Base-by-base conservation (phyloP, 2,888 invertebrate genomes). In the Cataglyphis albicans region DNA sequence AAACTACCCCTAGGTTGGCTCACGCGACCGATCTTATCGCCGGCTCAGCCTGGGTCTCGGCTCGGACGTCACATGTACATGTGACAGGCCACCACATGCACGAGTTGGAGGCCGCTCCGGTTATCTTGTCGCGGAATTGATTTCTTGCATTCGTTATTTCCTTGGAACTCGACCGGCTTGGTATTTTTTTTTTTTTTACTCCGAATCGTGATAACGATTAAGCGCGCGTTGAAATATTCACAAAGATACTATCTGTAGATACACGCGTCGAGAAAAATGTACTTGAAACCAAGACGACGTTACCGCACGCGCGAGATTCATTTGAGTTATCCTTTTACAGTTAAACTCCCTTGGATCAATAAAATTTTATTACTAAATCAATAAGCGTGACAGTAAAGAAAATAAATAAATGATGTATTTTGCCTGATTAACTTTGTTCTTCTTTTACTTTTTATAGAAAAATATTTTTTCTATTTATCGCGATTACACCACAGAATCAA, bases 21-120 rank as follows among this genome's bases (percentile, higher is more conserved):
- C 92, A 93, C 93, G 93, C 92, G 92, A 93, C 90, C 86, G 93
- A 93, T 93, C 92, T 92, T 93, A 93, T 93, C 93, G 84, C 21
- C 63, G 67, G 81, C 82, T 76, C 80, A 84, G 64, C 55, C 88
- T 81, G 82, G 72, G 74, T 86, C 82, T 84, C 82, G 81, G 55
- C 74, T 85, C 84, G 86, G 81, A 78, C 84, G 81, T 65, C 29
- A 35, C 81, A 32, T 25, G 18, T 65, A 55, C 57, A 75, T 59
- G 59, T 41, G 57, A 81, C 64, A 29, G 29, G 21, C 73, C 5
- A 48, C 41, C 35, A n/a, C 52, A 48, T 32, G 29, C 59, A 59
- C 73, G 59, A 72, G 6, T 18, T n/a, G 18, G n/a, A 55, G 67
- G 25, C 57, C 76, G 32, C 57, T 41, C 25, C 78, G 55, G 59